These are phyloP conservation scores for Lindbergichthys nudifrons DNA, from an alignment of 2,797 vertebrate species.

Conservation along the genomic window DNA sequence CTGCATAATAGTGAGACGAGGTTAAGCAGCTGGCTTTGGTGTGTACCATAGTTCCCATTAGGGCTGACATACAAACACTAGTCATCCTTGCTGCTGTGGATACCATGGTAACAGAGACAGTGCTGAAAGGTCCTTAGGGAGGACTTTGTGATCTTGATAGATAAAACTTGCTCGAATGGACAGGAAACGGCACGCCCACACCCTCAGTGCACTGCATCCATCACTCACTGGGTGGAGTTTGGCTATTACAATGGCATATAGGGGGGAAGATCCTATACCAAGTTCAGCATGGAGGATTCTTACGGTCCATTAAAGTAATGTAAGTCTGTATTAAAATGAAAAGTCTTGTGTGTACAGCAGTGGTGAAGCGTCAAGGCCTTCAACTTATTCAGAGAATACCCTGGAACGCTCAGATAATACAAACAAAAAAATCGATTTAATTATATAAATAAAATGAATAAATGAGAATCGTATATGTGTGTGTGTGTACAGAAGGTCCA, in stretches of 20 bases:
- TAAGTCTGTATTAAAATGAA: background rate
- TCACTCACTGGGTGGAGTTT: slow-evolving; percentile 22
- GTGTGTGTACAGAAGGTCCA: too few relatives aligned
- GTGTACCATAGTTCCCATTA: slow-evolving; percentile 4
- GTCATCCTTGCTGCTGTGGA: slow-evolving; percentile 23
- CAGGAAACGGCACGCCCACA: slow-evolving; percentile 44
- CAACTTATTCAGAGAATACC: too few relatives aligned
- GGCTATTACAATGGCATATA: background rate
- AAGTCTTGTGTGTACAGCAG: too few relatives aligned
- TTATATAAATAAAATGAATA: too few relatives aligned
- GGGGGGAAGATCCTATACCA: background rate
- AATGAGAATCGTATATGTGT: too few relatives aligned
- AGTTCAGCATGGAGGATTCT: slow-evolving; percentile 6
- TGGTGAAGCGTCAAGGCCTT: too few relatives aligned
- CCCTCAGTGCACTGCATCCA: slow-evolving; percentile 31
- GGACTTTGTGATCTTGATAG: slow-evolving; percentile 37
- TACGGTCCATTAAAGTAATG: background rate
- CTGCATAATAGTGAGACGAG: slow-evolving; percentile 35
- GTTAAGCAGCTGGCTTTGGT: slow-evolving; percentile 35
- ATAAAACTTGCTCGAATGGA: slow-evolving; percentile 39
- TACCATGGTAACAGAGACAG: slow-evolving; percentile 50
- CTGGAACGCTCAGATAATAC: too few relatives aligned
- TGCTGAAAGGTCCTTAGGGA: slow-evolving; percentile 36
- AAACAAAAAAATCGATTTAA: too few relatives aligned
- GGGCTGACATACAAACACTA: background rate